These are phyloP conservation scores for Ptychobarbus kaznakovi DNA, from an alignment of 2,797 vertebrate species.

Conservation along the genomic window DNA sequence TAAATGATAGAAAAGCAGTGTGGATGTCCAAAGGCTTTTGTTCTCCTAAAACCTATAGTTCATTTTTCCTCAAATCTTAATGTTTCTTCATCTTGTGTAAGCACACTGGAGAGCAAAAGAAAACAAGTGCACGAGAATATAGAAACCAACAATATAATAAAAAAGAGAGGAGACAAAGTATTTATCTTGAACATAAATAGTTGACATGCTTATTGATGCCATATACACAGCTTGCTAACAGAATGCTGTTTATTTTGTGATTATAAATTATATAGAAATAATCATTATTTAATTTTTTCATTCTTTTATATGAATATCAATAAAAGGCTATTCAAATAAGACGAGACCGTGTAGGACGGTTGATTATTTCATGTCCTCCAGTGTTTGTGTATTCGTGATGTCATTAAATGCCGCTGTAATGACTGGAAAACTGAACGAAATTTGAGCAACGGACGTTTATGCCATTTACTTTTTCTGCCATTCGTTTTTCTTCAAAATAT, in stretches of 20 bases:
- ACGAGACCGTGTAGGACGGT: not conserved
- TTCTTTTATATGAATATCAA: no score
- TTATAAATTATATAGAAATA: no score
- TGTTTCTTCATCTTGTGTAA: not conserved
- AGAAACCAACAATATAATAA: not conserved
- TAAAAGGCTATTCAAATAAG: not conserved
- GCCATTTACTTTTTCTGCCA: not conserved
- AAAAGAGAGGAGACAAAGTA: not conserved
- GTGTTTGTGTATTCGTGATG: not conserved
- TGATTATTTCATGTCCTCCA: not conserved
- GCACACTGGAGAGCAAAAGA: not conserved
- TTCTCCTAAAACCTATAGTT: not conserved
- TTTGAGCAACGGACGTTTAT: not conserved
- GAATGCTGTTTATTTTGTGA: no score
- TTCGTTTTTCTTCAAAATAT: not conserved
- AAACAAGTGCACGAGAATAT: not conserved
- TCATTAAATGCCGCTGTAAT: not conserved
- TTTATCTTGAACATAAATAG: not conserved
- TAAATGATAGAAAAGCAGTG: slow-evolving; percentile 3
- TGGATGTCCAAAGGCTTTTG: slow-evolving; percentile 2
- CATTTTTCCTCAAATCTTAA: not conserved
- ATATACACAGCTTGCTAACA: not conserved
- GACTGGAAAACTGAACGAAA: not conserved
- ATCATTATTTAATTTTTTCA: not conserved
- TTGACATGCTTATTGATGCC: not conserved